Conservation (phyloP, 2,113 vertebrate species). For the Paradoxurus hermaphroditus region DNA sequence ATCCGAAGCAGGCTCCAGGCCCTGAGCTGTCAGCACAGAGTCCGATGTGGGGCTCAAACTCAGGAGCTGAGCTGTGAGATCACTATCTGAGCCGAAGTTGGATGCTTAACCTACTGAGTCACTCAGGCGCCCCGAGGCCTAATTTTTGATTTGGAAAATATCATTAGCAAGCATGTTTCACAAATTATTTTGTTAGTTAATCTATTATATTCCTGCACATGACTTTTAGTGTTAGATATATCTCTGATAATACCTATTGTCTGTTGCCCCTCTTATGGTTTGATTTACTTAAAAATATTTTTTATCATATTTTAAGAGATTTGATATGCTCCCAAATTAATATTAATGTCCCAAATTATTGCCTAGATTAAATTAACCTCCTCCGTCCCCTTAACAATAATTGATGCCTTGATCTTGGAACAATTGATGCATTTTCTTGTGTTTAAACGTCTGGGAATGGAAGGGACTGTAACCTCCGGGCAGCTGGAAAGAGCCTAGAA, state of each 20-base stretch:
- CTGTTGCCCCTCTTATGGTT: not conserved
- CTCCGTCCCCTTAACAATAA: not conserved
- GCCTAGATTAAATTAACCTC: not conserved
- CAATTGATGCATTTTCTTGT: not conserved
- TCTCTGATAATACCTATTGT: not conserved
- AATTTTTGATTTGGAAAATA: conserved; percentile 33
- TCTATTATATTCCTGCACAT: not conserved
- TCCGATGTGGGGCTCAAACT: too few relatives aligned
- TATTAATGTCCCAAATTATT: not conserved
- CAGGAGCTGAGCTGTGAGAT: too few relatives aligned
- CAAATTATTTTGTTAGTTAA: not conserved
- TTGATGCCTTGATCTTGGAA: not conserved
- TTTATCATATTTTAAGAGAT: not conserved
- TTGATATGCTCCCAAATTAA: not conserved
- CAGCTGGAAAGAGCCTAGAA: not conserved
- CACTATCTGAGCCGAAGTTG: too few relatives aligned
- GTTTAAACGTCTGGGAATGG: not conserved
- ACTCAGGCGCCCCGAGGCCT: too few relatives aligned
- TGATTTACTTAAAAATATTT: not conserved
- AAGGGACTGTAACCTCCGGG: not conserved
- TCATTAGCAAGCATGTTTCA: not conserved
- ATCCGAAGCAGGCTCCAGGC: too few relatives aligned
- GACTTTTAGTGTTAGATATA: not conserved
- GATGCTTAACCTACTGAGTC: too few relatives aligned
- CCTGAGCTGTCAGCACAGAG: too few relatives aligned